Percentiles rank a stretch among this genome's conserved stretches.
These are phyloP conservation scores for Lepisosteus oculatus DNA, from an alignment of 2,113 vertebrate species.

Conservation along the genomic window DNA sequence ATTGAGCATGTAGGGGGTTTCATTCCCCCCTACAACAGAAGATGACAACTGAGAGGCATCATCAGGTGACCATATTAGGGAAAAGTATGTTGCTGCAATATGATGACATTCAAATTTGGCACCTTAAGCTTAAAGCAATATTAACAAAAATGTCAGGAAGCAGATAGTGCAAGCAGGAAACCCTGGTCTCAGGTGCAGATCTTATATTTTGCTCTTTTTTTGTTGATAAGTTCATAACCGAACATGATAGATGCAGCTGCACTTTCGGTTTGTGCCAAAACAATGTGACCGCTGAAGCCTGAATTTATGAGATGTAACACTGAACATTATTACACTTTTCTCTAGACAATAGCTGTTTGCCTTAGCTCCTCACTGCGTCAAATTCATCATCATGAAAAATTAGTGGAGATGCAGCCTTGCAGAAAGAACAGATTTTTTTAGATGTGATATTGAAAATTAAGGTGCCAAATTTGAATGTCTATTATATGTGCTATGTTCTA, in stretches of 20 bases:
- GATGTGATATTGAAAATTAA: background rate
- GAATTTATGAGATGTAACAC: background rate
- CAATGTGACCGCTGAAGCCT: background rate
- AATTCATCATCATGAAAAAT: slow-evolving; percentile 2
- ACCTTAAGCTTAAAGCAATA: background rate
- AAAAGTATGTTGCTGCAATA: no score
- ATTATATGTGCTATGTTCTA: no score
- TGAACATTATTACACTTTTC: background rate
- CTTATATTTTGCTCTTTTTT: background rate
- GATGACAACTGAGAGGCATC: no score
- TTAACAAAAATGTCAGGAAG: background rate
- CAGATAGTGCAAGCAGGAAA: background rate
- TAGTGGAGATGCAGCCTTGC: background rate
- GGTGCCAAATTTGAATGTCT: background rate
- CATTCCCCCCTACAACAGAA: no score
- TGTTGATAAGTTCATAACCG: background rate
- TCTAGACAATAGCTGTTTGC: background rate
- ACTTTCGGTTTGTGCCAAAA: background rate
- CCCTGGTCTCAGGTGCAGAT: background rate
- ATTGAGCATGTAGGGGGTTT: no score
- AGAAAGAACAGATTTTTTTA: background rate
- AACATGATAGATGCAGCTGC: background rate
- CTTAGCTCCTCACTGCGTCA: background rate
- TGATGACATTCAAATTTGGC: no score
- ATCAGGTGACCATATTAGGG: no score